Evolutionary conservation across 1,140 invertebrate species (phyloP).

Genomic region (Trachymyrmex cornetzi): DNA sequence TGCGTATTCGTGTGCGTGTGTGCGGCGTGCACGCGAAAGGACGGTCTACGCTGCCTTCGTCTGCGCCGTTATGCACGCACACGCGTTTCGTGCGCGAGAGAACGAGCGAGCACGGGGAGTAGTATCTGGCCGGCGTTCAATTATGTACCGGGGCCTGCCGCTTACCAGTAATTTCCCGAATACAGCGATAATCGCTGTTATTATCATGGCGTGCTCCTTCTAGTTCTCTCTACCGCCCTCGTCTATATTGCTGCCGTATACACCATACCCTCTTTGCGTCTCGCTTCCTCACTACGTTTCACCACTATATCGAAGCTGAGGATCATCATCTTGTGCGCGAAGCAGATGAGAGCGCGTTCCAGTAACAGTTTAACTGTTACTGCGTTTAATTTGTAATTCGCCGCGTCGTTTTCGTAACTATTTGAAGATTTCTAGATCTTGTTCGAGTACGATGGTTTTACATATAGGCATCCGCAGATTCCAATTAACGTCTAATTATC

Average conservation of each 20-base stretch:
- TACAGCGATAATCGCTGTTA: slow-evolving; percentile 82
- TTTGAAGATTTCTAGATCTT: slow-evolving; percentile 54
- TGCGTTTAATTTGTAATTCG: slow-evolving; percentile 65
- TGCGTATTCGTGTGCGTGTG: neutral
- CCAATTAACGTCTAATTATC: slow-evolving; percentile 14
- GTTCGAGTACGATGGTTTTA: slow-evolving; percentile 38
- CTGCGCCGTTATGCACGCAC: slow-evolving; percentile 61
- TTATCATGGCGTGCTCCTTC: slow-evolving; percentile 74
- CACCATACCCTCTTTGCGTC: slow-evolving; percentile 28
- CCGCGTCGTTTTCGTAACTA: neutral
- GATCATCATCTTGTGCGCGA: slow-evolving; percentile 62
- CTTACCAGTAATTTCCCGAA: slow-evolving; percentile 81
- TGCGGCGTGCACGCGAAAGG: slow-evolving; percentile 1
- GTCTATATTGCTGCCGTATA: neutral
- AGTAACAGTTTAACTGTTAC: slow-evolving; percentile 71
- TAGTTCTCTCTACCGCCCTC: slow-evolving; percentile 56
- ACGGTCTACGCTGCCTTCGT: slow-evolving; percentile 45
- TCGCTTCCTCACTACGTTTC: slow-evolving; percentile 10
- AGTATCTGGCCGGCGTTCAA: slow-evolving; percentile 79
- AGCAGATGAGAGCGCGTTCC: slow-evolving; percentile 70
- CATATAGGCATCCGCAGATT: neutral
- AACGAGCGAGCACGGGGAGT: slow-evolving; percentile 33
- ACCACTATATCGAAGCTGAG: slow-evolving; percentile 17
- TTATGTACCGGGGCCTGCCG: slow-evolving; percentile 78
- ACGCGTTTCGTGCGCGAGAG: slow-evolving; percentile 37